Percentiles rank a stretch among this genome's conserved stretches.
These are phyloP conservation scores for Enteromius thamalakanensis DNA, from an alignment of 2,797 vertebrate species.

Conservation along the genomic window DNA sequence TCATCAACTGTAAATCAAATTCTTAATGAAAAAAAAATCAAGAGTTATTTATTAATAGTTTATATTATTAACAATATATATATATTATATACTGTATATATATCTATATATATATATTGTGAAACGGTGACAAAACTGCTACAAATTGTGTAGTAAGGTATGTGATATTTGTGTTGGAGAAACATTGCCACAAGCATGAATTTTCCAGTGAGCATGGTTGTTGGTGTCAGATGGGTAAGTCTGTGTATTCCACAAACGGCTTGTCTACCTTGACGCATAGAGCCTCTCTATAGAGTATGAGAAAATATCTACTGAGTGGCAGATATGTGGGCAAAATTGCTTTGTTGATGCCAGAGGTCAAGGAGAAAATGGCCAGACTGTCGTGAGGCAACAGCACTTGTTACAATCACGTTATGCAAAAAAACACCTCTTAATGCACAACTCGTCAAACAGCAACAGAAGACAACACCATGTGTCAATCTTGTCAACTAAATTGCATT, in stretches of 20 bases:
- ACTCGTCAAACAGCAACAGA: neutral
- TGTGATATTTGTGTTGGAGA: neutral
- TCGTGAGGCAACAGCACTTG: neutral
- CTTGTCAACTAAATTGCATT: neutral
- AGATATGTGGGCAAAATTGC: constrained; percentile 46
- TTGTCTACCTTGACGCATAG: neutral
- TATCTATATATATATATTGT: too few relatives aligned
- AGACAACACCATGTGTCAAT: neutral
- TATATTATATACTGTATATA: too few relatives aligned
- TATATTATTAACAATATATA: too few relatives aligned
- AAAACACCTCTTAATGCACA: neutral
- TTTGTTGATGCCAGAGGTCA: constrained; percentile 55
- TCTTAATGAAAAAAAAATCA: too few relatives aligned
- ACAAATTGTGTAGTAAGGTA: neutral
- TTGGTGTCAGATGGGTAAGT: neutral
- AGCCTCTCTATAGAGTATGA: too few relatives aligned
- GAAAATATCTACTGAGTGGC: neutral
- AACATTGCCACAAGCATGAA: too few relatives aligned
- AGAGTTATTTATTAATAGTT: too few relatives aligned
- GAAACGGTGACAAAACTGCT: neutral
- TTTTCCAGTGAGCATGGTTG: neutral
- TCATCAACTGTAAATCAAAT: too few relatives aligned
- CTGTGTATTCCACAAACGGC: neutral
- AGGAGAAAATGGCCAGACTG: constrained; percentile 44
- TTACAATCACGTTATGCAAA: neutral